These are phyloP conservation scores for Syngnathus typhle DNA, from an alignment of 2,113 vertebrate genomes.

Conservation along the genomic window DNA sequence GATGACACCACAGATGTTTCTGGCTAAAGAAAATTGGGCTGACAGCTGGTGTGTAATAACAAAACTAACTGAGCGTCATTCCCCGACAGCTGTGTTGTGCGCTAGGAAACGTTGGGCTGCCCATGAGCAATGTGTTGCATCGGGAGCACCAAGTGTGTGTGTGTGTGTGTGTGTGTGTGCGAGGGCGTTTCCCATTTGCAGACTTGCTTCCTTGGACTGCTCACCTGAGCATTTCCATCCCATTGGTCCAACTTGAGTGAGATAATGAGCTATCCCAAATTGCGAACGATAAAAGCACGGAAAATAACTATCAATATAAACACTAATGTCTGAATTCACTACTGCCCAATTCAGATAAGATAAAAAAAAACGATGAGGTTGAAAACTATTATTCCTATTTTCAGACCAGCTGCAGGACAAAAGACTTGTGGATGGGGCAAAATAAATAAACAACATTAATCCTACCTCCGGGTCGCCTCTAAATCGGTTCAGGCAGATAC, in stretches of 20 bases:
- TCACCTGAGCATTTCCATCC: constrained; percentile 24
- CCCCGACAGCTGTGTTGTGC: constrained; percentile 21
- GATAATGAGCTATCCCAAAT: constrained; percentile 19
- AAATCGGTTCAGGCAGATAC: background rate
- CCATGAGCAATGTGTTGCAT: constrained; percentile 13
- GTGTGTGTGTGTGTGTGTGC: background rate
- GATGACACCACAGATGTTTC: constrained; percentile 40
- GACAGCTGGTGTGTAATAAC: constrained; percentile 49
- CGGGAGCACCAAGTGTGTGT: background rate
- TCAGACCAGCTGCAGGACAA: constrained; percentile 10
- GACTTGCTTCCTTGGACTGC: background rate
- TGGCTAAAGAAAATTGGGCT: constrained; percentile 21
- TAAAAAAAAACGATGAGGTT: background rate
- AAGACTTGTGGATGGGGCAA: background rate
- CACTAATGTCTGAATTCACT: background rate
- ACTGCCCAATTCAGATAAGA: background rate
- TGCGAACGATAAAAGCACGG: background rate
- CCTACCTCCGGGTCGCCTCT: background rate
- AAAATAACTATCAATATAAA: background rate
- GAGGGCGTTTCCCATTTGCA: constrained; percentile 10
- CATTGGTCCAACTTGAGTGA: constrained; percentile 18
- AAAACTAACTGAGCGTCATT: constrained; percentile 38
- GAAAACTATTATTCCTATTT: background rate
- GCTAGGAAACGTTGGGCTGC: background rate
- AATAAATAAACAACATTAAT: constrained; percentile 5